Percentiles rank a stretch among this genome's conserved stretches.
Conservation (phyloP, 2,113 vertebrate genomes). For the Chloebia gouldiae region DNA sequence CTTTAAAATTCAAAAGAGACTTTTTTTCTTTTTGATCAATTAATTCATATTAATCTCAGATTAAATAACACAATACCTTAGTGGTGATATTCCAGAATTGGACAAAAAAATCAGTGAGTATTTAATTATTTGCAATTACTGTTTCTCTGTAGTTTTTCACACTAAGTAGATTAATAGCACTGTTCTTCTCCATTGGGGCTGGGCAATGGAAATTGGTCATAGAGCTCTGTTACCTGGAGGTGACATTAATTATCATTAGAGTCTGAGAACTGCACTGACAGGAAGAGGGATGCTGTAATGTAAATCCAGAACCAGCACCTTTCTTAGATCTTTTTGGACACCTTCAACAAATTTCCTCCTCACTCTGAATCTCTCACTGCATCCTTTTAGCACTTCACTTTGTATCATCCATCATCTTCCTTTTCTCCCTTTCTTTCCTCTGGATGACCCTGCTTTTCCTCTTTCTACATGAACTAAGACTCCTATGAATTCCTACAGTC, state of each 20-base stretch:
- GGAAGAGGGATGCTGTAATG: background rate
- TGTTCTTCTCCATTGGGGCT: background rate
- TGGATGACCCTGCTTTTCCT: background rate
- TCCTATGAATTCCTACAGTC: background rate
- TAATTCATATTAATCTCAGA: background rate
- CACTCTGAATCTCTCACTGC: background rate
- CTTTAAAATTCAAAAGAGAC: background rate
- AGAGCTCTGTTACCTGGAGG: background rate
- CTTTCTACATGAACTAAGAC: background rate
- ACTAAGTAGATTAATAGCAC: background rate
- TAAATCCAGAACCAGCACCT: background rate
- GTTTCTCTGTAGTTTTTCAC: background rate
- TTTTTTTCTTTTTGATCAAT: background rate
- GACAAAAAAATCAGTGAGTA: background rate
- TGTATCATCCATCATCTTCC: background rate
- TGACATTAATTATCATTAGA: constrained; percentile 5
- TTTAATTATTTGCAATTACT: background rate
- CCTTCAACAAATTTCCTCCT: background rate
- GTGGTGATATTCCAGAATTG: background rate
- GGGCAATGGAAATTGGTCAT: background rate
- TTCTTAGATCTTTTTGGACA: background rate
- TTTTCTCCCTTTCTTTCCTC: background rate
- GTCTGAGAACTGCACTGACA: background rate
- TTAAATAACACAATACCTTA: background rate
- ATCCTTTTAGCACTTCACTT: constrained; percentile 20